Base-by-base conservation (phyloP, 2,113 vertebrate species). In the Xenopus borealis region DNA sequence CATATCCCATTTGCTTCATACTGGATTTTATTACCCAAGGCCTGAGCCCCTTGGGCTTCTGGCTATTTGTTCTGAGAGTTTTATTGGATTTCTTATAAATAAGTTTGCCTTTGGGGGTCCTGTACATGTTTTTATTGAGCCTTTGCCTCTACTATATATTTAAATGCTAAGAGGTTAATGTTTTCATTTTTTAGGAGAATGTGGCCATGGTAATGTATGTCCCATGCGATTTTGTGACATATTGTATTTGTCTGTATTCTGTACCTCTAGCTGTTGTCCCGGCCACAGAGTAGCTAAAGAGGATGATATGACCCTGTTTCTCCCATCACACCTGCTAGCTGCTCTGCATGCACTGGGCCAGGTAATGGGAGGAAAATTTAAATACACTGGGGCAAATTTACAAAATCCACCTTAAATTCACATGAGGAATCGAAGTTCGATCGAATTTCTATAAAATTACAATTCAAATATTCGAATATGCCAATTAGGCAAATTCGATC, bases 241-340 rank as follows among this genome's bases (percentile, higher is more conserved):
- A 83, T 91, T 91, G 90, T 82, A 72, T 77, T 91, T 91, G 86
- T 87, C 90, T 82, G n/a, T n/a, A n/a, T n/a, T n/a, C n/a, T n/a
- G n/a, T n/a, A n/a, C n/a, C n/a, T n/a, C n/a, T n/a, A n/a, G n/a
- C n/a, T n/a, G n/a, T n/a, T n/a, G n/a, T n/a, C n/a, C n/a, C n/a
- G n/a, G n/a, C n/a, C n/a, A n/a, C n/a, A n/a, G n/a, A n/a, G n/a
- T n/a, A n/a, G n/a, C n/a, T n/a, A n/a, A n/a, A n/a, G n/a, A n/a
- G n/a, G n/a, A n/a, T n/a, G n/a, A n/a, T n/a, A n/a, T n/a, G n/a
- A n/a, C n/a, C 47, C 14, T 50, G 14, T 50, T 50, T 50, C n/a
- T 50, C 47, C 46, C 46, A 50, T 50, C 47, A 50, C 33, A 40
- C 8, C 33, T 40, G 33, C 8, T 40, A 40, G 33, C 33, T 40